phyloP scores from a whole-genome alignment of 2,113 vertebrate species.

The Telmatochromis sp. region DNA sequence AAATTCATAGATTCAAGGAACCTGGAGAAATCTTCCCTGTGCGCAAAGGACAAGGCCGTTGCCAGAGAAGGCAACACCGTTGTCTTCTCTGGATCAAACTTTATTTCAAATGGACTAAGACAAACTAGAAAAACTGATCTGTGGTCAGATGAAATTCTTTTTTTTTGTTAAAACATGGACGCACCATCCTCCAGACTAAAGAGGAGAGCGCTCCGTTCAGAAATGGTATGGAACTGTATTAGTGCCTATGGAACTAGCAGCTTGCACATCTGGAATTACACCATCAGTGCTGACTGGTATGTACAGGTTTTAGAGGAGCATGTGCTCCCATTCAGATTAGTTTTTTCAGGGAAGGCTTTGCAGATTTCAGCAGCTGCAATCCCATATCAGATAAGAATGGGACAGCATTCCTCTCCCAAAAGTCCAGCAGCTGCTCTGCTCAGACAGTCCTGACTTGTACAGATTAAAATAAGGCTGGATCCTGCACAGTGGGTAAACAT shows the following conservation, averaged over 20 bases:
- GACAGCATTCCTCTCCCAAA: background rate
- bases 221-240: background rate
- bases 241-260: background rate
- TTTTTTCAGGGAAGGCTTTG: background rate
- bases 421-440: background rate
- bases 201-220: accelerated
- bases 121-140: background rate
- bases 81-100: background rate
- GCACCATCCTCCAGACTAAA: background rate
- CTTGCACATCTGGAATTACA: background rate
- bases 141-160: background rate
- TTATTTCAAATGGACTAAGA: background rate
- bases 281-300: background rate
- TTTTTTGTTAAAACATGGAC: background rate
- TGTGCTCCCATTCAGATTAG: background rate
- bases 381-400: background rate
- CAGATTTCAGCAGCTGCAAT: background rate
- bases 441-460: background rate
- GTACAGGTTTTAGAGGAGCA: background rate
- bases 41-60: accelerated
- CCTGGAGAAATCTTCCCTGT: background rate
- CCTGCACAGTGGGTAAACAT: background rate
- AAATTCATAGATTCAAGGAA: background rate
- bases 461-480: background rate
- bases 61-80: accelerated